Base-by-base conservation (phyloP, 23 tunicate species). In the Halocynthia roretzi region DNA sequence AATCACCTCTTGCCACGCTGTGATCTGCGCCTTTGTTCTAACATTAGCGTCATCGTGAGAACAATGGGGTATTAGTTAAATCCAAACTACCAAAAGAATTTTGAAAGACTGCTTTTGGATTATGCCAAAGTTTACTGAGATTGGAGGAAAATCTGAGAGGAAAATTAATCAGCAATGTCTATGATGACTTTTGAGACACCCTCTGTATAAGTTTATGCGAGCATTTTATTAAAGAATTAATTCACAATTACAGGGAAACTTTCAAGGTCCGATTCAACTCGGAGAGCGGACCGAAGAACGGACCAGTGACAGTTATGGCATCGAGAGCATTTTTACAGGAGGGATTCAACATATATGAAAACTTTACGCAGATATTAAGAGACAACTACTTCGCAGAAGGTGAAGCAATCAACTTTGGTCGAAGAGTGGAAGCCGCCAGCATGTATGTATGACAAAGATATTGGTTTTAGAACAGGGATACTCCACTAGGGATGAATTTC, bases 321-420 rank as follows among this genome's bases (percentile, higher is more conserved):
- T 65, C 84, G 23, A 78, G 84, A 40, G 76, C 77, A 61, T 86
- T 73, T 70, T 23, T 81, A 14, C 70, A 75, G 14, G 12, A 76
- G 7, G 54, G 53, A 6, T 86, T 65, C 58, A 7, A 49, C 6
- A 23, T 86, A 7, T 23, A 65, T 7, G 17, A 20, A 1, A 64
- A 75, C 9, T 85, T 22, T 50, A 65, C 40, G 50, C 64, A 67
- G 57, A 72, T 61, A 19, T 50, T 85, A 5, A 6, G 9, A 63
- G 10, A 62, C 8, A 61, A 72, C 53, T 85, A 80, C 68, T 55
- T 51, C 15, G 67, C 83, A 14, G 55, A 70, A 7, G 10, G 18
- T 23, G 51, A 73, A 15, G 11, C 7, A 50, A 23, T 85, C 10
- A 56, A 85, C 67, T 70, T 85, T 6, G 11, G 57, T 12, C 44